Conservation (phyloP, 1,140 invertebrate genomes). For the Drosophila prosaltans region DNA sequence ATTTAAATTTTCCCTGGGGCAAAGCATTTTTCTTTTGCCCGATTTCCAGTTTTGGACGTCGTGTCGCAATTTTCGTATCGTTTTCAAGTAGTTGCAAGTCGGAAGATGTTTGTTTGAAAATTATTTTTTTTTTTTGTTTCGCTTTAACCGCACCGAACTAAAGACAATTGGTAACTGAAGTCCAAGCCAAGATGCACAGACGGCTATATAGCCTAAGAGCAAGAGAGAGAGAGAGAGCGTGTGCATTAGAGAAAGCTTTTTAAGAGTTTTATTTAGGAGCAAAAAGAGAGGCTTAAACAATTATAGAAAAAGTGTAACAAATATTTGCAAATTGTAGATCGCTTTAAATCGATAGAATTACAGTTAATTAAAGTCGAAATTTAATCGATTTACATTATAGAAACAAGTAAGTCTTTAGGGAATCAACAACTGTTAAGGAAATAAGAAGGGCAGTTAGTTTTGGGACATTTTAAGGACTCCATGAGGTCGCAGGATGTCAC, state of each 20-base stretch:
- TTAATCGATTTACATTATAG: too few species aligned
- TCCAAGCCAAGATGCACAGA: constrained; percentile 35
- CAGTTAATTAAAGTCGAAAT: too few species aligned
- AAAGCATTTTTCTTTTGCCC: constrained; percentile 55
- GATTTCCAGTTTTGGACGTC: constrained; percentile 51
- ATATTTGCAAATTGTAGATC: neutral
- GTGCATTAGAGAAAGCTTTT: constrained; percentile 45
- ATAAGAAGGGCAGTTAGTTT: too few species aligned
- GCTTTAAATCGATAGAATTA: too few species aligned
- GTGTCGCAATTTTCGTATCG: constrained; percentile 21
- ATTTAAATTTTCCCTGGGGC: constrained; percentile 67
- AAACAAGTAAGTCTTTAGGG: too few species aligned
- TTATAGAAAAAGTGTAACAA: neutral
- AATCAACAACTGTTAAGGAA: too few species aligned
- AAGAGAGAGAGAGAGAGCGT: neutral
- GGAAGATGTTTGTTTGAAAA: constrained; percentile 2
- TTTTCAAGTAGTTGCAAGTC: constrained; percentile 10
- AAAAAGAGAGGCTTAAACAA: neutral
- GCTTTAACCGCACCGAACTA: constrained; percentile 39
- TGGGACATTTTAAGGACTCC: too few species aligned
- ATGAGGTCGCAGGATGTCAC: too few species aligned
- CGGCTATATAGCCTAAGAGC: constrained; percentile 50
- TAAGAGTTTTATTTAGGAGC: neutral
- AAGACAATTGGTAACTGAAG: constrained; percentile 62
- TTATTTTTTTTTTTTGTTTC: neutral